phyloP scores from a whole-genome alignment of 2,113 vertebrate species.

The Chamaetylas fuelleborni region DNA sequence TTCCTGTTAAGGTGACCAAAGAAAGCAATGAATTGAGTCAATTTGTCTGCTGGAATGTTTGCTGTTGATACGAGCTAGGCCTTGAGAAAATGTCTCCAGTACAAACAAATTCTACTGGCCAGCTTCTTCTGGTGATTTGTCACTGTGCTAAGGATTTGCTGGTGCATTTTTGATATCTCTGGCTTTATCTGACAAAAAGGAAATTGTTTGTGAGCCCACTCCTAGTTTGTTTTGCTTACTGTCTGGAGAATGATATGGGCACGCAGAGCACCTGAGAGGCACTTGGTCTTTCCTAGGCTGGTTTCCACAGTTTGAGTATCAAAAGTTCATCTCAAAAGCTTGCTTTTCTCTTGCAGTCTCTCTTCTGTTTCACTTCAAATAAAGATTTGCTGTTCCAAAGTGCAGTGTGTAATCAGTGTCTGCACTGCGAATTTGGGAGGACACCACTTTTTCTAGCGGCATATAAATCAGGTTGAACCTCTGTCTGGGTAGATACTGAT shows the following conservation, averaged over 20 bases:
- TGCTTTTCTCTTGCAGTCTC: neutral
- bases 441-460: neutral
- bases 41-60: neutral
- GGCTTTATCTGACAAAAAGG: neutral
- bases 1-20: neutral
- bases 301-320: neutral
- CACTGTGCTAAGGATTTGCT: neutral
- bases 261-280: neutral
- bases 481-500: neutral
- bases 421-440: neutral
- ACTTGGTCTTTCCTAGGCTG: neutral
- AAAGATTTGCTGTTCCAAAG: neutral
- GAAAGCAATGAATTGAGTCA: neutral
- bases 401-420: neutral
- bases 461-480: neutral
- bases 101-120: neutral
- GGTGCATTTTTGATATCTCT: neutral
- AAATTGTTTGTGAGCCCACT: neutral
- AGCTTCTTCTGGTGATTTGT: neutral
- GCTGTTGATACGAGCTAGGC: neutral
- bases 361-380: neutral
- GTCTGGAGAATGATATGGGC: neutral
- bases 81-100: neutral
- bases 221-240: neutral
- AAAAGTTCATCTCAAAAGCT: neutral